A percentile compares a stretch with the other conserved stretches of the same genome.
Evolutionary conservation across 2,113 vertebrate genomes (phyloP).

Genomic region (Rhadina sibilatrix): DNA sequence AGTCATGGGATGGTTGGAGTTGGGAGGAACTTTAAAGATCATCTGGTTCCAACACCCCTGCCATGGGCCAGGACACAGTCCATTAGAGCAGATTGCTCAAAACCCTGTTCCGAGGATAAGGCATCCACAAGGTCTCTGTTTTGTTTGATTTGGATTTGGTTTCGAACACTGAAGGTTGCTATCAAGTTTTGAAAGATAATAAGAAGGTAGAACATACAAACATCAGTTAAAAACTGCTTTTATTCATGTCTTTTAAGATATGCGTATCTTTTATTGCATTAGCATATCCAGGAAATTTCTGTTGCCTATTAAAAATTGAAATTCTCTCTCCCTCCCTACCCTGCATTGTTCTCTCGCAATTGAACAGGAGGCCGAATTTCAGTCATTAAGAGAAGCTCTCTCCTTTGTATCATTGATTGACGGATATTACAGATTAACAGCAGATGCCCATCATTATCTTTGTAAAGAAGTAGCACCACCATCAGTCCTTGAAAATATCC

Average conservation of each 20-base stretch:
- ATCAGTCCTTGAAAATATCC: slow-evolving; percentile 88
- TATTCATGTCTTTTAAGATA: background rate
- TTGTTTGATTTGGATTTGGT: background rate
- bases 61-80: background rate
- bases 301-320: background rate
- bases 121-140: background rate
- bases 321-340: background rate
- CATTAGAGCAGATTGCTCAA: background rate
- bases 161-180: background rate
- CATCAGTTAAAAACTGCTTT: background rate
- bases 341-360: background rate
- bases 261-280: background rate
- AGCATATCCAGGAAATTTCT: background rate
- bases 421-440: slow-evolving; percentile 93
- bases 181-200: background rate
- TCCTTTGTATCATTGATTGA: slow-evolving; percentile 95
- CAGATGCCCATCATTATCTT: slow-evolving; percentile 93
- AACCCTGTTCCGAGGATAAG: background rate
- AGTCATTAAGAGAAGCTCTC: slow-evolving; percentile 85
- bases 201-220: background rate
- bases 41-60: background rate
- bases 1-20: background rate
- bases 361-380: slow-evolving; percentile 91
- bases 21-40: background rate
- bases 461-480: slow-evolving; percentile 95